These are phyloP conservation scores for Brachyhypopomus occidentalis DNA, from an alignment of 2,113 vertebrate genomes.

Conservation along the genomic window DNA sequence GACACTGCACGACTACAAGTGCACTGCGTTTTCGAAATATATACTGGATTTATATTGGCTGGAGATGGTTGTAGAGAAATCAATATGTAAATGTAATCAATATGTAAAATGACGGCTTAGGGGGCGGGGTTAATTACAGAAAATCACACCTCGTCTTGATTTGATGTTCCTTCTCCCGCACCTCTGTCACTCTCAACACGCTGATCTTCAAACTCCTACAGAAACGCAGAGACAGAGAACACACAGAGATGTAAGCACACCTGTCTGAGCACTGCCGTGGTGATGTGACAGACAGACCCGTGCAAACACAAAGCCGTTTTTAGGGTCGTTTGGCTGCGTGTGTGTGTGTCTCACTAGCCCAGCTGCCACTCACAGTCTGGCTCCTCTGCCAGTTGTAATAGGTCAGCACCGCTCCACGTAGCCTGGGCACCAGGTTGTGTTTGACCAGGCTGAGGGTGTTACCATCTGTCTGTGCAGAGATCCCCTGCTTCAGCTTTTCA, in stretches of 20 bases:
- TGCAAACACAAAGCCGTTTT: neutral
- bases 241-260: neutral
- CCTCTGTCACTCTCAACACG: conserved; percentile 3
- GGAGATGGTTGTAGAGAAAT: no score
- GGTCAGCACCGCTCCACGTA: conserved; percentile 76
- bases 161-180: conserved; percentile 63
- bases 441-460: conserved; percentile 77
- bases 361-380: conserved; percentile 68
- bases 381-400: conserved; percentile 84
- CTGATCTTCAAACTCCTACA: conserved; percentile 19
- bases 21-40: no score
- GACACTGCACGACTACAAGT: no score
- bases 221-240: neutral
- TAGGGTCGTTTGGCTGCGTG: no score
- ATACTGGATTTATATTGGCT: no score
- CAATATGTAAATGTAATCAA: no score
- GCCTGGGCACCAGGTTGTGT: conserved; percentile 77
- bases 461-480: conserved; percentile 65
- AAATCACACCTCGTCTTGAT: conserved; percentile 61
- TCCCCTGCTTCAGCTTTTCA: conserved; percentile 80
- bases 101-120: no score
- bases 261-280: no score
- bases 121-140: neutral
- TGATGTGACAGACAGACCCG: neutral
- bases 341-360: no score